Conservation (phyloP, 2,797 vertebrate species). For the Xenops minutus region DNA sequence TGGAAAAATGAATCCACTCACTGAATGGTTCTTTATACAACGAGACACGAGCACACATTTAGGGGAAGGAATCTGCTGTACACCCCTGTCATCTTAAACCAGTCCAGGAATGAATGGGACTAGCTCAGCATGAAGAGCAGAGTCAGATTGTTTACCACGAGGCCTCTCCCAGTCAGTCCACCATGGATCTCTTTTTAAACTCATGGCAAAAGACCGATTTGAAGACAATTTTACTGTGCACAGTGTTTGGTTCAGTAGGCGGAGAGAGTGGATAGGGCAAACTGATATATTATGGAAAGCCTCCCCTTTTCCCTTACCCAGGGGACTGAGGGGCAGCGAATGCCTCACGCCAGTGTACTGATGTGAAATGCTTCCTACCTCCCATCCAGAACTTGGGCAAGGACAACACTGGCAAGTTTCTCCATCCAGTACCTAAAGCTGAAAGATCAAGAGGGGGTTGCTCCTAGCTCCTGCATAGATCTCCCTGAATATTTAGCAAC, state of each 20-base stretch:
- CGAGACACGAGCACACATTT: background rate
- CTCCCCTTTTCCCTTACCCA: background rate
- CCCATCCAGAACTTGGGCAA: background rate
- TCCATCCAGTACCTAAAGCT: background rate
- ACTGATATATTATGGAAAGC: background rate
- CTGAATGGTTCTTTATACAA: slow-evolving; percentile 9
- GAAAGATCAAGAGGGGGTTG: background rate
- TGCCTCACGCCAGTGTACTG: background rate
- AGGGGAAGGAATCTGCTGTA: background rate
- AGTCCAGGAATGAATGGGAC: background rate
- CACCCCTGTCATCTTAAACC: background rate
- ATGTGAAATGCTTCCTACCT: background rate
- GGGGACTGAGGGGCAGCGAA: background rate
- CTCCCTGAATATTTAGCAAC: background rate
- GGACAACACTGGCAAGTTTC: background rate
- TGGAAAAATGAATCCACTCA: background rate
- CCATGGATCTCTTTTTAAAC: background rate
- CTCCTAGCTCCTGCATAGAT: background rate
- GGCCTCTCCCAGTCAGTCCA: background rate
- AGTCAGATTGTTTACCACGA: background rate
- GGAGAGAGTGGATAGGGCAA: background rate
- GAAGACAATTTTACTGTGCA: background rate
- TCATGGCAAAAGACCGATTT: background rate
- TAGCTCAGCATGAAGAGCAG: background rate
- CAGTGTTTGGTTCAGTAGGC: background rate